These are phyloP conservation scores for Andrena dorsata DNA, from an alignment of 2,888 invertebrate genomes.

Conservation along the genomic window DNA sequence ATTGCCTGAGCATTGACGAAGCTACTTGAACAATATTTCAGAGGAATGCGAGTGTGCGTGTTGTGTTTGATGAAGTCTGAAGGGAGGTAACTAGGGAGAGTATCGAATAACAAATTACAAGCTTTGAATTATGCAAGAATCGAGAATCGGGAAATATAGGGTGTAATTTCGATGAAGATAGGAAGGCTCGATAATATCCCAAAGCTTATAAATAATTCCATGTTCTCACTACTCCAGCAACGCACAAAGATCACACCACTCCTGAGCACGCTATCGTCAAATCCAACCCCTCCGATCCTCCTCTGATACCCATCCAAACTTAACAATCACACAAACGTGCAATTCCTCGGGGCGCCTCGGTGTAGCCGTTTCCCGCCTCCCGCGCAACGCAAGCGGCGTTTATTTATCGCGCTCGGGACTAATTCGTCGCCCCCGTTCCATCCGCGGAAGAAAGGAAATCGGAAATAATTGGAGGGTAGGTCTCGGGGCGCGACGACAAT, in stretches of 20 bases:
- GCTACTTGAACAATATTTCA: background rate
- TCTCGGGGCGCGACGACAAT: slow-evolving; percentile 15
- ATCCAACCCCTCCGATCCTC: too few relatives aligned
- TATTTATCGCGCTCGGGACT: slow-evolving; percentile 3
- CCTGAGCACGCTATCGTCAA: too few relatives aligned
- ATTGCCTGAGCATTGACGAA: background rate
- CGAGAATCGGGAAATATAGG: background rate
- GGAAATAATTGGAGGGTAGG: slow-evolving; percentile 58
- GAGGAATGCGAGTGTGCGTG: too few relatives aligned
- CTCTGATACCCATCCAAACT: background rate
- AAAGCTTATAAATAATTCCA: too few relatives aligned
- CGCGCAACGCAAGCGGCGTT: background rate
- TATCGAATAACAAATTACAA: too few relatives aligned
- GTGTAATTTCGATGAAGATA: too few relatives aligned
- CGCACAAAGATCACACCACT: too few relatives aligned
- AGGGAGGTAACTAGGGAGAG: too few relatives aligned
- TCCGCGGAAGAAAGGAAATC: slow-evolving; percentile 32
- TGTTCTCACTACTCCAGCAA: too few relatives aligned
- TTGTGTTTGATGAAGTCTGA: too few relatives aligned
- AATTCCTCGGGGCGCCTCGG: background rate
- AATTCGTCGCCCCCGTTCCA: slow-evolving; percentile 23
- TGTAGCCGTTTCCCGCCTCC: too few relatives aligned
- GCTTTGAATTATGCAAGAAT: background rate
- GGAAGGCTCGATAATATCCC: too few relatives aligned
- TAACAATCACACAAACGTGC: background rate